Conservation (phyloP, 2,888 invertebrate species). For the Trissolcus brochymenae region DNA sequence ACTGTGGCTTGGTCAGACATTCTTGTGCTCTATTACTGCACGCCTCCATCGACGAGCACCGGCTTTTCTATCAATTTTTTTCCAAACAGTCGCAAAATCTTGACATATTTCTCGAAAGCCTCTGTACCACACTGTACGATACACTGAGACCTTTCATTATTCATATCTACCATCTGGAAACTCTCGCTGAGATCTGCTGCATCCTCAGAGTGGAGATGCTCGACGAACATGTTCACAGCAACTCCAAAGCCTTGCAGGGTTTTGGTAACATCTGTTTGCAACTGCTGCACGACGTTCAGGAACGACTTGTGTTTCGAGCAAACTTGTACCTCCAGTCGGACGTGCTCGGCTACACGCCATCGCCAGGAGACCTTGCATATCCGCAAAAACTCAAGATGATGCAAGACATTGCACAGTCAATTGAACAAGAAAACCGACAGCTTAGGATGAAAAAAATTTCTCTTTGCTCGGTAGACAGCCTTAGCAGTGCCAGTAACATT, state of each 20-base stretch:
- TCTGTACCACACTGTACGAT: slow-evolving; percentile 94
- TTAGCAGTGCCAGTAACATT: slow-evolving; percentile 55
- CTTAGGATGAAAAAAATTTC: slow-evolving; percentile 71
- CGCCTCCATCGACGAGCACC: slow-evolving; percentile 95
- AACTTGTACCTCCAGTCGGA: slow-evolving; percentile 95
- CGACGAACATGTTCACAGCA: slow-evolving; percentile 91
- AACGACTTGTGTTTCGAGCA: slow-evolving; percentile 95
- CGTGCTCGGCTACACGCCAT: slow-evolving; percentile 91
- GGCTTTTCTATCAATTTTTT: slow-evolving; percentile 94
- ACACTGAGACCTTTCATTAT: slow-evolving; percentile 94
- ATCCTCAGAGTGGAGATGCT: slow-evolving; percentile 94
- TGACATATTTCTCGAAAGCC: slow-evolving; percentile 86
- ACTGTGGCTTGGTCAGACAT: slow-evolving; percentile 89
- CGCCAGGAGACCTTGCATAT: slow-evolving; percentile 97
- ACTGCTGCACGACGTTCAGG: slow-evolving; percentile 95
- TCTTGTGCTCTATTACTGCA: slow-evolving; percentile 94
- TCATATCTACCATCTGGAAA: slow-evolving; percentile 97
- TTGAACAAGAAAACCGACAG: slow-evolving; percentile 71
- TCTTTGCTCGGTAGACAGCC: slow-evolving; percentile 67
- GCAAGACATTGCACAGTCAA: slow-evolving; percentile 82
- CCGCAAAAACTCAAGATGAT: slow-evolving; percentile 98
- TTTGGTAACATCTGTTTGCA: slow-evolving; percentile 88
- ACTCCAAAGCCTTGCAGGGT: slow-evolving; percentile 84
- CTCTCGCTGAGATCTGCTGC: slow-evolving; percentile 96
- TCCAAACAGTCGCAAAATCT: slow-evolving; percentile 82